Conservation (phyloP, 2,113 vertebrate species). For the Tiliqua scincoides region DNA sequence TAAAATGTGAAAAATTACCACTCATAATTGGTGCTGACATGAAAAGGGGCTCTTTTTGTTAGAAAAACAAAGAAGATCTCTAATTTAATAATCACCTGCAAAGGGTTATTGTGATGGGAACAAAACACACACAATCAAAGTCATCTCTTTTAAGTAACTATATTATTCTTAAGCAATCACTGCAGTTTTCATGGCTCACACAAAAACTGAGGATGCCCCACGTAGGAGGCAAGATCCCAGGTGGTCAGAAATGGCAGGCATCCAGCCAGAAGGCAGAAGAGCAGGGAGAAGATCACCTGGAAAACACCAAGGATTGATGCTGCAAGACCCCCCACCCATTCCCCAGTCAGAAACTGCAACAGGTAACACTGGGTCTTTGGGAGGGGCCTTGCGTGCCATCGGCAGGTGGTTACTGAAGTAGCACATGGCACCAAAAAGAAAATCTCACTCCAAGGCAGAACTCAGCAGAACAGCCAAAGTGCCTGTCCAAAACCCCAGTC, state of each 20-base stretch:
- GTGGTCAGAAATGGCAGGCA: slow-evolving; percentile 70
- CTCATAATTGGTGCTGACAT: slow-evolving; percentile 93
- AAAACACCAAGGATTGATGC: slow-evolving; percentile 26
- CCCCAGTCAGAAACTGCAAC: too few relatives aligned
- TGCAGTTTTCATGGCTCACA: slow-evolving; percentile 60
- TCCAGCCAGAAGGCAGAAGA: slow-evolving; percentile 64
- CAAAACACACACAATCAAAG: slow-evolving; percentile 90
- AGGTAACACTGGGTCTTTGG: too few relatives aligned
- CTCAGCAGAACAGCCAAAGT: neutral
- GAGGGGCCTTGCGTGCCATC: neutral
- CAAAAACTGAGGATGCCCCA: slow-evolving; percentile 67
- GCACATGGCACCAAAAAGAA: neutral
- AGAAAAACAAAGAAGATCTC: slow-evolving; percentile 96
- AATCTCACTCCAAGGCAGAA: neutral
- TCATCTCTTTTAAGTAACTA: slow-evolving; percentile 81
- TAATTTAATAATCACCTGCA: slow-evolving; percentile 99
- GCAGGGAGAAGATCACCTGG: slow-evolving; percentile 51
- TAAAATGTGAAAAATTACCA: slow-evolving; percentile 90
- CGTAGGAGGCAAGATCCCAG: slow-evolving; percentile 59
- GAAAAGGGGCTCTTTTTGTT: slow-evolving; percentile 87
- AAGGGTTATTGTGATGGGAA: slow-evolving; percentile 92
- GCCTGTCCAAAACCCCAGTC: neutral
- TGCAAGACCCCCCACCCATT: neutral
- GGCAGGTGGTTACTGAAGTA: neutral
- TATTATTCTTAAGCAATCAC: slow-evolving; percentile 78